Base-by-base conservation (phyloP, 2,888 invertebrate genomes). In the Tromatobia lineatoria region DNA sequence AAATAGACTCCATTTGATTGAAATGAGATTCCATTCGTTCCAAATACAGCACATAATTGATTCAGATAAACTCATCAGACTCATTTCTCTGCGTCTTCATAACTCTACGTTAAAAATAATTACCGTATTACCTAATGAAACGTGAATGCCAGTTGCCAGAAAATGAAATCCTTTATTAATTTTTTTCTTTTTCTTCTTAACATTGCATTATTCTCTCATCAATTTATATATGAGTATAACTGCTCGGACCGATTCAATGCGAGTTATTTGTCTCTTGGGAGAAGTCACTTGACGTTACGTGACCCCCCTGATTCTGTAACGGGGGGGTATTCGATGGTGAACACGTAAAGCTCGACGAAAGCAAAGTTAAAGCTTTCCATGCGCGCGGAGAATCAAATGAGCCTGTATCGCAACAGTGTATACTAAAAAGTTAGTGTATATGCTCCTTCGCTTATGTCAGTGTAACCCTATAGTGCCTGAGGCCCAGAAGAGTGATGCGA, bases 391-490 rank as follows among this genome's bases (percentile, higher is more conserved):
- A 69, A 59, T 77, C 77, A 59, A 77, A 69, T 29, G 57, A 69
- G 34, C 18, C 52, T 29, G 77, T 70, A 20, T 50, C 54, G 23
- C 23, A 64, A 52, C 18, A 45, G 34, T 18, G 47, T 66, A 71
- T 54, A 54, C 50, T 13, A 38, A 18, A 38, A 64, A 52, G 73
- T 74, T 66, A 54, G 69, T 66, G 74, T 82, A 79, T 79, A 71
- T 45, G 83, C 80, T 80, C 64, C 83, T 83, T 83, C 80, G 77
- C 83, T 83, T 83, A 80, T 83, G 83, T 77, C 69, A 80, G 80
- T 83, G 83, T 83, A 83, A 83, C 80, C 83, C 83, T 83, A 80
- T 83, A 80, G 83, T 75, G 83, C 80, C 77, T 73, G 79, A 80
- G 61, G 57, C 34, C 42, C 50, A 59, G 64, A 54, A 77, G 75